phyloP scores from a whole-genome alignment of 2,113 vertebrate species.

The Pholis gunnellus region DNA sequence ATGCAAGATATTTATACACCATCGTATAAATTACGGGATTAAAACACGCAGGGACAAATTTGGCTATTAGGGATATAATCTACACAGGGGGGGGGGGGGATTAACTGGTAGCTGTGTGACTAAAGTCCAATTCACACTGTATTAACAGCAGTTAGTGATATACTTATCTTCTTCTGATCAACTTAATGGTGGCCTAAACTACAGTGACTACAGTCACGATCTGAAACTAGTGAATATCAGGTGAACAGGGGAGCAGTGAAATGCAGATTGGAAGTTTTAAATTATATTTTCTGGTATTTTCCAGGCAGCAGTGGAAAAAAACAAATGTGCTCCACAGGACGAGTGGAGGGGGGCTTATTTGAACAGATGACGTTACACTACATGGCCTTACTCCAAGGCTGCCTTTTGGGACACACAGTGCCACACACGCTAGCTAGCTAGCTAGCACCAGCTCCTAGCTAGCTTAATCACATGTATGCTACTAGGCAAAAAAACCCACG shows the following conservation, averaged over 20 bases:
- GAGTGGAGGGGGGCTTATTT: conserved; percentile 65
- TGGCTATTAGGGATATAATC: background rate
- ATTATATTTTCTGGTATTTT: conserved; percentile 26
- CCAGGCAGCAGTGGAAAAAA: conserved; percentile 49
- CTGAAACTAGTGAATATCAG: background rate
- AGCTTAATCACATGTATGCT: background rate
- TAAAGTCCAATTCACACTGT: conserved; percentile 55
- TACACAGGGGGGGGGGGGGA: background rate
- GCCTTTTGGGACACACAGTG: conserved; percentile 45
- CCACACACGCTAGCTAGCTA: conserved; percentile 46
- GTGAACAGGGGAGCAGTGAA: background rate
- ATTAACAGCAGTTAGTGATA: background rate
- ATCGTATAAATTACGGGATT: background rate
- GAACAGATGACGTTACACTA: conserved; percentile 74
- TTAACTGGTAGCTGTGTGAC: conserved; percentile 17
- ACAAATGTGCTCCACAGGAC: conserved; percentile 46
- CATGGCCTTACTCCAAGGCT: conserved; percentile 71
- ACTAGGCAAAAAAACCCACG: background rate
- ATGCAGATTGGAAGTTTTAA: background rate
- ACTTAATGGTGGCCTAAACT: background rate
- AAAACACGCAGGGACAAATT: background rate
- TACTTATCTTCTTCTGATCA: conserved; percentile 14
- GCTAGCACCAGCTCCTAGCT: conserved; percentile 20
- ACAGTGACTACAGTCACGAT: background rate
- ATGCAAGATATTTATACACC: background rate